A percentile compares a stretch with the other conserved stretches of the same genome.
These are phyloP conservation scores for Phaenicophaeus curvirostris DNA, from an alignment of 2,797 vertebrate species.

Conservation along the genomic window DNA sequence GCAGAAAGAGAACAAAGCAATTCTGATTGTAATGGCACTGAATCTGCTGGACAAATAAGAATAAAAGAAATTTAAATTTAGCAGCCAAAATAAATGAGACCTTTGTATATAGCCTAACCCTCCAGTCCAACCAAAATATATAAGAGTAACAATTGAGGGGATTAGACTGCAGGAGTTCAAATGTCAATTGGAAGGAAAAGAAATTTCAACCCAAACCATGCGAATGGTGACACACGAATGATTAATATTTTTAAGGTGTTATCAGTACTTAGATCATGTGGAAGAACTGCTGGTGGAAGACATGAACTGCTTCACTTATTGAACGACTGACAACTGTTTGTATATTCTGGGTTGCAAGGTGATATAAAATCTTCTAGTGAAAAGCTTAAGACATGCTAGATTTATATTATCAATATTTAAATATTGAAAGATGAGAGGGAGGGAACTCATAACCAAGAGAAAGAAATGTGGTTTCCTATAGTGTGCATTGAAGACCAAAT, in stretches of 20 bases:
- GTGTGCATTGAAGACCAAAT: not conserved
- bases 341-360: not conserved
- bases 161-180: not conserved
- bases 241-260: not conserved
- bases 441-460: not conserved
- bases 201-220: not conserved
- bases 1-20: not conserved
- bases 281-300: not conserved
- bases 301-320: not conserved
- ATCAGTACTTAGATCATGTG: not conserved
- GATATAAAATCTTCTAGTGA: not conserved
- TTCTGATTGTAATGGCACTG: not conserved
- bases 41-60: not conserved
- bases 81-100: not conserved
- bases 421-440: not conserved
- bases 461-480: not conserved
- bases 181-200: not conserved
- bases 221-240: not conserved
- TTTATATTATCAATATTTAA: not conserved
- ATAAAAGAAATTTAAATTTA: not conserved
- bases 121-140: not conserved
- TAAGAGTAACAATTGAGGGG: not conserved
- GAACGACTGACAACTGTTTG: not conserved
- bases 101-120: not conserved
- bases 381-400: not conserved